phyloP scores from a whole-genome alignment of 2,113 vertebrate species.

The Chloroceryle aenea region DNA sequence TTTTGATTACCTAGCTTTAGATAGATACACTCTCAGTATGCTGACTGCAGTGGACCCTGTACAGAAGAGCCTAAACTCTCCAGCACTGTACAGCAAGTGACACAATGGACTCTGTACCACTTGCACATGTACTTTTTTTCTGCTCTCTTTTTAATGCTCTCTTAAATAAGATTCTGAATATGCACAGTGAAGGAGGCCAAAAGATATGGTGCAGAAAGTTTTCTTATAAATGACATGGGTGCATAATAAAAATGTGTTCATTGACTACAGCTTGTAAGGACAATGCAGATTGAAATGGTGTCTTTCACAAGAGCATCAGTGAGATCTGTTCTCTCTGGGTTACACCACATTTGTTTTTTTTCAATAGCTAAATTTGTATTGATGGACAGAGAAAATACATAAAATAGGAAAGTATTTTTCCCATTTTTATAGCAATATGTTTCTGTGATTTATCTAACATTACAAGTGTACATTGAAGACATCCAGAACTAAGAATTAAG shows the following conservation, averaged over 20 bases:
- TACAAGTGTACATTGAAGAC: background rate
- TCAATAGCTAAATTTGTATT: background rate
- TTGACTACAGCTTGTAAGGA: background rate
- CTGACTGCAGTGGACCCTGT: background rate
- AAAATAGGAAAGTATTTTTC: background rate
- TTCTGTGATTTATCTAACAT: background rate
- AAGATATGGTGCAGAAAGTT: background rate
- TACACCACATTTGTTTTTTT: background rate
- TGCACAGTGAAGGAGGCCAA: background rate
- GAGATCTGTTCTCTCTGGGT: background rate
- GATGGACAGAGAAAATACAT: background rate
- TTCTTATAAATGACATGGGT: background rate
- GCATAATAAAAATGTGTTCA: background rate
- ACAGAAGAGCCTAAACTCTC: background rate
- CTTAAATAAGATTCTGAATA: background rate
- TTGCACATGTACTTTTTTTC: background rate
- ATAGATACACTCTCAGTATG: background rate
- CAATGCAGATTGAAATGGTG: background rate
- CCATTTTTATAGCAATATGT: background rate
- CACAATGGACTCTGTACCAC: background rate
- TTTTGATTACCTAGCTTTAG: background rate
- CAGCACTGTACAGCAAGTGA: background rate
- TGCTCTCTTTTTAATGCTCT: background rate
- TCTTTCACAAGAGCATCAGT: background rate
- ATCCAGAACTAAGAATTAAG: background rate